Percentiles rank a stretch among this genome's conserved stretches.
Conservation (phyloP, 2,888 invertebrate species). For the Rhorus exstirpatorius region DNA sequence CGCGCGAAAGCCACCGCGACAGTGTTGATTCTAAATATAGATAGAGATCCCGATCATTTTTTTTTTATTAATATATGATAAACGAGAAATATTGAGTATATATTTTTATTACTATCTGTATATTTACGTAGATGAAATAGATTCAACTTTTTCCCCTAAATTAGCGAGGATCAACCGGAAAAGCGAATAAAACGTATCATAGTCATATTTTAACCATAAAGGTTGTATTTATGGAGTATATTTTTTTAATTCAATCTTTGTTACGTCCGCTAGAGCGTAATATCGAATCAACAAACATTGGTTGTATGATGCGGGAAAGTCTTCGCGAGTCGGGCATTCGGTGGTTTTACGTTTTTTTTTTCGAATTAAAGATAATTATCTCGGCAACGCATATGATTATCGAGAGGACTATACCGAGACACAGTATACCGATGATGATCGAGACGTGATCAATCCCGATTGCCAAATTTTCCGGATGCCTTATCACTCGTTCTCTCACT, state of each 20-base stretch:
- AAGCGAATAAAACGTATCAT: too few relatives aligned
- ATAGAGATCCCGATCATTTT: too few relatives aligned
- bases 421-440: conserved; percentile 66
- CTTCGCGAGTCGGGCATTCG: background rate
- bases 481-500: background rate
- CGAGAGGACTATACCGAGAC: conserved; percentile 62
- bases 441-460: conserved; percentile 71
- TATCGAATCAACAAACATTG: background rate
- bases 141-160: too few relatives aligned
- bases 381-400: conserved; percentile 64
- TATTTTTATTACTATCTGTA: too few relatives aligned
- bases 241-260: background rate
- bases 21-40: too few relatives aligned
- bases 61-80: too few relatives aligned
- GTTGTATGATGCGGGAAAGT: background rate
- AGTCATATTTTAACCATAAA: background rate
- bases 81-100: too few relatives aligned
- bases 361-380: conserved; percentile 47
- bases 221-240: background rate
- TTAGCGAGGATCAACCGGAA: too few relatives aligned
- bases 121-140: too few relatives aligned
- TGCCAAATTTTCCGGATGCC: conserved; percentile 18
- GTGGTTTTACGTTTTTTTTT: conserved; percentile 2
- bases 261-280: background rate
- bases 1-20: too few relatives aligned